These are phyloP conservation scores for Procambarus clarkii DNA, from an alignment of 1,140 invertebrate genomes.

Conservation along the genomic window DNA sequence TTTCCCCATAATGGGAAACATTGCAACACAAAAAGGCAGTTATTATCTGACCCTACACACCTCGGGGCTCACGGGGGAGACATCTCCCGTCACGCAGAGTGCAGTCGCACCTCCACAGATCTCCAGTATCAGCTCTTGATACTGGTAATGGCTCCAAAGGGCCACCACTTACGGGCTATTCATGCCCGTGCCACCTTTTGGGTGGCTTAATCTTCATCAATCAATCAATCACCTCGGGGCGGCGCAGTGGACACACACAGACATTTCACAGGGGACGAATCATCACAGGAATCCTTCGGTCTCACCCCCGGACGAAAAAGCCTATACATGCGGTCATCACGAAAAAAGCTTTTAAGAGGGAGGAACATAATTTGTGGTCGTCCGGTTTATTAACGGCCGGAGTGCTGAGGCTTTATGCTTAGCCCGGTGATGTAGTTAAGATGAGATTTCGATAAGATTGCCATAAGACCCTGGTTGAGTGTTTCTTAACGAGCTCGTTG, in stretches of 20 bases:
- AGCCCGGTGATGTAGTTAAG: slow-evolving; percentile 1
- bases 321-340: neutral
- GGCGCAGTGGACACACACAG: too few species aligned
- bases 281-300: neutral
- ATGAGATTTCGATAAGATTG: slow-evolving; percentile 9
- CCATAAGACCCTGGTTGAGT: slow-evolving; percentile 4
- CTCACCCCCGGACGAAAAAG: neutral
- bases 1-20: too few species aligned
- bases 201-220: too few species aligned
- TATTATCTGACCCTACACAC: too few species aligned
- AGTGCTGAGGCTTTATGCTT: neutral
- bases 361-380: neutral
- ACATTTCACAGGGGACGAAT: neutral
- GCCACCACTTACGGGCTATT: too few species aligned
- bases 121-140: too few species aligned
- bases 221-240: too few species aligned
- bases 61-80: too few species aligned
- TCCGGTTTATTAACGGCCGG: neutral
- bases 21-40: neutral
- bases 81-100: too few species aligned
- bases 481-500: neutral
- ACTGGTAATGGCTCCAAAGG: too few species aligned
- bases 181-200: too few species aligned
- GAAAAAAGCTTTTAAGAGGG: neutral
- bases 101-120: too few species aligned